Base-by-base conservation (phyloP, 92 coral and sea anemone genomes). In the Epizoanthus ramosus region DNA sequence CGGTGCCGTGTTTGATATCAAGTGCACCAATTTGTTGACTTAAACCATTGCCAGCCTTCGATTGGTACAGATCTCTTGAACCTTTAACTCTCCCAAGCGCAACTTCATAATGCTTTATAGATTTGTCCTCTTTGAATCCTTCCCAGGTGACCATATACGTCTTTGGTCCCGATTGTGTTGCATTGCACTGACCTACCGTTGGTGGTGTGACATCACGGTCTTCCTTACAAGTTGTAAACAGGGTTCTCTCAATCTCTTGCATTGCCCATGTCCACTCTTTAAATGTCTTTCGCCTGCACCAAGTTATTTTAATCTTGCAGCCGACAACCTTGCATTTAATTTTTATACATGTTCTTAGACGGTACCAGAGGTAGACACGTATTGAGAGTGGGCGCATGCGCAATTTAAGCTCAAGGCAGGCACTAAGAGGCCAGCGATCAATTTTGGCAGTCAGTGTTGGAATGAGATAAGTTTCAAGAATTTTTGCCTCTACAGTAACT, bases 211-310 rank as follows among this genome's bases (percentile, higher is more conserved):
- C 89, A 68, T 96, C 99, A 5, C 80, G 79, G 74, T 92, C 93
- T 74, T 84, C 43, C 52, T 94, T 37, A 59, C 99, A 96, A 25
- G 80, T 90, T 14, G 75, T 89, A 79, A 96, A 92, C 63, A 94
- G 74, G 3, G 94, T 92, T 58, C 95, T 89, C 54, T 92, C 90
- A 9, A 96, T 92, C 71, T 91, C 75, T 63, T 86, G 77, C 21
- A 94, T 88, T n/a, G 99, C 95, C 98, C 98, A 96, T 73, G 91
- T 88, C 99, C 98, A 96, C 85, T 94, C 97, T 17, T 91, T 92
- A 53, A 93, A 84, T 5, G 96, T 92, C 72, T 88, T 90, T 73
- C 84, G 87, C 14, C 63, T 71, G 80, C 96, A 92, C 99, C 99
- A 96, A 75, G 57, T 69, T 68, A 94, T 90, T 60, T 74, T 82